A percentile compares a stretch with the other conserved stretches of the same genome.
Evolutionary conservation across 2,797 vertebrate genomes (phyloP).

Genomic region (Spinibarbus caldwelli): DNA sequence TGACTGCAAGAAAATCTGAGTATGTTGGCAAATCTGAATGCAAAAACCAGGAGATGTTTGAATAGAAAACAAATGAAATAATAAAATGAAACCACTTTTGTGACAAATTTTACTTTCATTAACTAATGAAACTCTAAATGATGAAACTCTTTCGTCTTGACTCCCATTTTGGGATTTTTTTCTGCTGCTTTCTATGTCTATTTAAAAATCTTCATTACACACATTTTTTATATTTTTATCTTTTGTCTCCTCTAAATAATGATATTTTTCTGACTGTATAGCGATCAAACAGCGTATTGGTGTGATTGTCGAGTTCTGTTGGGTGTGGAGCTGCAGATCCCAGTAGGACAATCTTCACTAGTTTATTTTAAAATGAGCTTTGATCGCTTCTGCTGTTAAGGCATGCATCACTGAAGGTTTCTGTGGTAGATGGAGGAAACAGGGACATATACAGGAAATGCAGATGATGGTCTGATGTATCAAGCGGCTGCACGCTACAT

Average conservation of each 20-base stretch:
- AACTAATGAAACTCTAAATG: background rate
- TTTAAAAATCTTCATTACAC: background rate
- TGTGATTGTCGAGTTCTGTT: background rate
- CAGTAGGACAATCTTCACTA: background rate
- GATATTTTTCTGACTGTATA: background rate
- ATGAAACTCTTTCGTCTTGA: background rate
- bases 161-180: background rate
- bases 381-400: conserved; percentile 12
- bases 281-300: background rate
- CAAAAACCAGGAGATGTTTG: too few relatives aligned
- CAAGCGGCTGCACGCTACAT: background rate
- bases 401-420: background rate
- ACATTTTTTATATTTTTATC: background rate
- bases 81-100: background rate
- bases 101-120: background rate
- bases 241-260: background rate
- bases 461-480: background rate
- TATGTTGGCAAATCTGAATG: background rate
- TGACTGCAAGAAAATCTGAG: background rate
- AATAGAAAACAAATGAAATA: background rate
- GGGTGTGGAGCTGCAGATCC: background rate
- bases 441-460: conserved; percentile 4
- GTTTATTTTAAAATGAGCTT: background rate
- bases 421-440: background rate
- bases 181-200: background rate